A percentile compares a stretch with the other conserved stretches of the same genome.
Evolutionary conservation across 2,113 vertebrate genomes (phyloP).

Genomic region (Camarhynchus parvulus): DNA sequence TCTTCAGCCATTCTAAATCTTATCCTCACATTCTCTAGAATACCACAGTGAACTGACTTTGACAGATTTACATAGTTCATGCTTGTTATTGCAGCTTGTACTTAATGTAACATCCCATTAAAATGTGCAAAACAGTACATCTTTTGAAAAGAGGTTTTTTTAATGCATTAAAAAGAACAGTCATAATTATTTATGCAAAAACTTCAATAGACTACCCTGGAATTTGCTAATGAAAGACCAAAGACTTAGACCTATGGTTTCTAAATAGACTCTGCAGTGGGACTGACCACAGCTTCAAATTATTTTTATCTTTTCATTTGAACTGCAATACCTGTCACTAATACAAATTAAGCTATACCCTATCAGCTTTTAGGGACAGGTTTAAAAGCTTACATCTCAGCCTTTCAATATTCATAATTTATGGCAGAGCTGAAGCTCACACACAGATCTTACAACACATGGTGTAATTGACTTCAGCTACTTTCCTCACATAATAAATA

Average conservation of each 20-base stretch:
- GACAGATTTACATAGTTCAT: neutral
- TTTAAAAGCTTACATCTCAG: slow-evolving; percentile 26
- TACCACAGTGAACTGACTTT: neutral
- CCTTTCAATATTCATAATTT: neutral
- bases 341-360: neutral
- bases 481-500: slow-evolving; percentile 67
- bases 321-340: neutral
- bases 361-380: neutral
- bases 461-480: slow-evolving; percentile 36
- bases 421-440: slow-evolving; percentile 3
- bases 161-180: neutral
- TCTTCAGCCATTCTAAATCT: neutral
- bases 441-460: slow-evolving; percentile 1
- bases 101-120: neutral
- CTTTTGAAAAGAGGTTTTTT: neutral
- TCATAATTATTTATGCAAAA: neutral
- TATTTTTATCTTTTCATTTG: neutral
- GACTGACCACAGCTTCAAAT: neutral
- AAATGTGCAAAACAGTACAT: accelerated
- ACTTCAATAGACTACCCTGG: neutral
- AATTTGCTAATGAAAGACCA: neutral
- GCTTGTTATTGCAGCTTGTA: neutral
- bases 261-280: neutral
- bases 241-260: neutral
- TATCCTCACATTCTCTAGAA: neutral